Percentiles rank a stretch among this genome's conserved stretches.
phyloP scores from a whole-genome alignment of 2,797 vertebrate genomes.

The Chlorospingus flavigularis region DNA sequence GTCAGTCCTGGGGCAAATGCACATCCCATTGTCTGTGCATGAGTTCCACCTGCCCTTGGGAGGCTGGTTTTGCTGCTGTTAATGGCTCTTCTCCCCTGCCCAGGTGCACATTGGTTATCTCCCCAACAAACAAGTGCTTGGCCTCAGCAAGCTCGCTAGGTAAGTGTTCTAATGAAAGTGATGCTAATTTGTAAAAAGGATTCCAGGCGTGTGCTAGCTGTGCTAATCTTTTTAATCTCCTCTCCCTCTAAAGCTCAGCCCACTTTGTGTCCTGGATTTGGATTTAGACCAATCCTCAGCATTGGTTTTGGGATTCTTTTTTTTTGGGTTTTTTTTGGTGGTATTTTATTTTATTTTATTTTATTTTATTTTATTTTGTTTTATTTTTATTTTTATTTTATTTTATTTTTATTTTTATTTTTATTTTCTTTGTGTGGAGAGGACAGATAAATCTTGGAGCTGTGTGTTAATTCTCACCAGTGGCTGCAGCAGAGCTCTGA shows the following conservation, averaged over 20 bases:
- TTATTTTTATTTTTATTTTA: too few species aligned
- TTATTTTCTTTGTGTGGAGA: not conserved
- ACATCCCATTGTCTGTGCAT: conserved; percentile 5
- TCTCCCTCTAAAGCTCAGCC: not conserved
- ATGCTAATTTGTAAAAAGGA: conserved; percentile 22
- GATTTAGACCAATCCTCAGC: not conserved
- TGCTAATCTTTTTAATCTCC: conserved; percentile 34
- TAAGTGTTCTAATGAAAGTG: conserved; percentile 70
- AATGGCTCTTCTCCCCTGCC: conserved; percentile 17
- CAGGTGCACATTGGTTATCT: conserved; percentile 99
- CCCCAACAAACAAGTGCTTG: conserved; percentile 96
- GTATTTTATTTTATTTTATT: too few species aligned
- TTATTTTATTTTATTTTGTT: too few species aligned
- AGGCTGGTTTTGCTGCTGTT: not conserved
- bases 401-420: not conserved
- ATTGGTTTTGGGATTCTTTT: not conserved
- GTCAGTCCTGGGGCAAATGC: not conserved
- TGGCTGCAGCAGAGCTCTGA: not conserved
- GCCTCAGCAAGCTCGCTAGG: conserved; percentile 97
- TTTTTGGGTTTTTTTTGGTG: too few species aligned
- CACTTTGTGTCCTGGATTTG: conserved; percentile 6
- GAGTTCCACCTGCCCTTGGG: not conserved
- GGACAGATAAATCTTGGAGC: not conserved
- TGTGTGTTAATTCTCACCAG: not conserved
- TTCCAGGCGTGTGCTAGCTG: conserved; percentile 11